Evolutionary conservation across 1,140 invertebrate genomes (phyloP).

Genomic region (Pseudomyrmex gracilis): DNA sequence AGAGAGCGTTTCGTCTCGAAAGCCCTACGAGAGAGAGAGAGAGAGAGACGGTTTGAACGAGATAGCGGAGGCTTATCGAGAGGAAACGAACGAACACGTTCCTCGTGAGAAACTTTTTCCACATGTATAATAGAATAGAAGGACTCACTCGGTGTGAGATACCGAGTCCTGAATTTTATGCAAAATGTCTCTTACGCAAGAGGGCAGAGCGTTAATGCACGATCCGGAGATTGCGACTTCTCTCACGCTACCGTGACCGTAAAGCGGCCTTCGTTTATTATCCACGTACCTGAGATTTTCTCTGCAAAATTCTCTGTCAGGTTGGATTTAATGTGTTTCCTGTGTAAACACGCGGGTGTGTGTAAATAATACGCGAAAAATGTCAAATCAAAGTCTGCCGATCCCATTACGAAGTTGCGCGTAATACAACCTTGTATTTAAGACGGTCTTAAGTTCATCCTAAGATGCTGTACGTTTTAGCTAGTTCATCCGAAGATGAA

Average conservation of each 20-base stretch:
- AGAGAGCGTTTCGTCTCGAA: neutral
- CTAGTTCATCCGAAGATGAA: too few species aligned
- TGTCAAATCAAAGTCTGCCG: neutral
- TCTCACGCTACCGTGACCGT: slow-evolving; percentile 37
- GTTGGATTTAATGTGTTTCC: neutral
- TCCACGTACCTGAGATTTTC: slow-evolving; percentile 1
- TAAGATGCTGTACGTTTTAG: too few species aligned
- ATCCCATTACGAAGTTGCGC: neutral
- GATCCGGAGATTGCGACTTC: neutral
- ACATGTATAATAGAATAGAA: slow-evolving; percentile 57
- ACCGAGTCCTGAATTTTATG: slow-evolving; percentile 16
- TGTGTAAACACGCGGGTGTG: neutral
- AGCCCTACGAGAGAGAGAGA: slow-evolving; percentile 41
- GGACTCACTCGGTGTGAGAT: slow-evolving; percentile 43
- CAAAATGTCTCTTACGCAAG: slow-evolving; percentile 31
- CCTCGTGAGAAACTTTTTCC: slow-evolving; percentile 75
- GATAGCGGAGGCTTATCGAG: slow-evolving; percentile 33
- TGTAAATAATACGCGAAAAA: slow-evolving; percentile 19
- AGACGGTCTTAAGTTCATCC: too few species aligned
- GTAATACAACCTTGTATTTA: too few species aligned
- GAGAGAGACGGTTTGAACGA: neutral
- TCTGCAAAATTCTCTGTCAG: neutral
- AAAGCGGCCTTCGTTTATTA: slow-evolving; percentile 24
- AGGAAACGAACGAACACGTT: slow-evolving; percentile 33
- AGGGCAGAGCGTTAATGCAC: slow-evolving; percentile 8